phyloP scores from a whole-genome alignment of 2,113 vertebrate genomes.

The Rhynchomys soricoides region DNA sequence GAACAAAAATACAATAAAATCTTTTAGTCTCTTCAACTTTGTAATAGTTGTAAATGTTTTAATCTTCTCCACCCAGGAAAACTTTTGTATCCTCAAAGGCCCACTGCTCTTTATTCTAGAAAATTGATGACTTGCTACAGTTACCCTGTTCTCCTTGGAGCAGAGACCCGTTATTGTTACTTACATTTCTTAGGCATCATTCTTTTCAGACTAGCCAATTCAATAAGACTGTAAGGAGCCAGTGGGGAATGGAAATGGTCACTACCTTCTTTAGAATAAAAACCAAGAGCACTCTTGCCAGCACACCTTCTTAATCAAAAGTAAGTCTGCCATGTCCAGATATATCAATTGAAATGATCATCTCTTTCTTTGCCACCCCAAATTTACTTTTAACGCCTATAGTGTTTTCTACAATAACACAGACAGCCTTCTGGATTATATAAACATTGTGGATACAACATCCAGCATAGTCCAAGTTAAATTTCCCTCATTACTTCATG shows the following conservation, averaged over 20 bases:
- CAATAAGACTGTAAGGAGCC: neutral
- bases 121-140: neutral
- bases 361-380: neutral
- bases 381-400: neutral
- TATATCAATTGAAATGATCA: neutral
- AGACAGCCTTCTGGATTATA: conserved; percentile 15
- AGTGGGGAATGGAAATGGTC: neutral
- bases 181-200: neutral
- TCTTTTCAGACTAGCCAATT: neutral
- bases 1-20: too few relatives aligned
- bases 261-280: neutral
- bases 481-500: neutral
- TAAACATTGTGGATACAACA: neutral
- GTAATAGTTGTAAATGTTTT: neutral
- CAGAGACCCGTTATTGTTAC: neutral
- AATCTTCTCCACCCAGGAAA: neutral
- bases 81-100: neutral
- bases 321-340: neutral
- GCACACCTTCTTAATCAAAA: neutral
- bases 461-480: neutral
- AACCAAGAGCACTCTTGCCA: neutral
- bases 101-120: neutral
- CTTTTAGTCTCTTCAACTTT: neutral
- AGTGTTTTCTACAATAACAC: neutral
- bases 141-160: too few relatives aligned